phyloP scores from a whole-genome alignment of 2,888 invertebrate species.

The Epinotia bilunana region DNA sequence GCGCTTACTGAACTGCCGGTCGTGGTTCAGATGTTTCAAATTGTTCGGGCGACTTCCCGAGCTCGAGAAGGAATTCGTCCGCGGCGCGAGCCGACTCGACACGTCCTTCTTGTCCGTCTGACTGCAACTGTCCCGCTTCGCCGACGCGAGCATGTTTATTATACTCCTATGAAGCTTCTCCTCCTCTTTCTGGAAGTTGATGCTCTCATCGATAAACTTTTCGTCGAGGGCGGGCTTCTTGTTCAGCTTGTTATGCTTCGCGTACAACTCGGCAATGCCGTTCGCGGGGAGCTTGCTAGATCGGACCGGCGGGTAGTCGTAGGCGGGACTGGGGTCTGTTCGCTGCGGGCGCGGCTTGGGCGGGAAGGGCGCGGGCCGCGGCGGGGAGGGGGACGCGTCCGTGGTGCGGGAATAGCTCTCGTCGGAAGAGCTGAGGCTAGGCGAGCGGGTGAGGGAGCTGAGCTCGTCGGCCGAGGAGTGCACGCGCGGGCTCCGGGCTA shows the following conservation, averaged over 20 bases:
- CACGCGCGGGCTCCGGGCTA: conserved; percentile 85
- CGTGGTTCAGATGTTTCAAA: conserved; percentile 80
- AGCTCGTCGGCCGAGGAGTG: conserved; percentile 93
- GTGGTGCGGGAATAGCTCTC: conserved; percentile 93
- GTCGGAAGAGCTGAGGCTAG: conserved; percentile 93
- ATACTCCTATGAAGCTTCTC: conserved; percentile 80
- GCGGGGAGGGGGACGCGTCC: conserved; percentile 86
- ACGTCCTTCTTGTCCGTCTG: conserved; percentile 88
- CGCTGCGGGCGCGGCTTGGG: conserved; percentile 78
- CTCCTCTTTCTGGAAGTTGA: conserved; percentile 77
- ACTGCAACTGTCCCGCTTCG: conserved; percentile 86
- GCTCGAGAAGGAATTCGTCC: conserved; percentile 82
- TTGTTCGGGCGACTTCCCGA: conserved; percentile 81
- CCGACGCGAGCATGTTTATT: conserved; percentile 81
- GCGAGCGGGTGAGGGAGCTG: conserved; percentile 91
- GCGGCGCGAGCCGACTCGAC: conserved; percentile 65
- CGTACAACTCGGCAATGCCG: conserved; percentile 73
- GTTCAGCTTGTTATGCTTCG: conserved; percentile 73
- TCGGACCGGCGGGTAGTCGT: conserved; percentile 86
- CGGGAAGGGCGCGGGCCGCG: conserved; percentile 82
- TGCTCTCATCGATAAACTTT: conserved; percentile 70
- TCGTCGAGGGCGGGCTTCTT: conserved; percentile 76
- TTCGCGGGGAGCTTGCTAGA: conserved; percentile 68
- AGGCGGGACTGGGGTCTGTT: conserved; percentile 81
- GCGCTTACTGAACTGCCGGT: conserved; percentile 75